A percentile compares a stretch with the other conserved stretches of the same genome.
These are phyloP conservation scores for Megalopta genalis DNA, from an alignment of 1,140 invertebrate species.

Conservation along the genomic window DNA sequence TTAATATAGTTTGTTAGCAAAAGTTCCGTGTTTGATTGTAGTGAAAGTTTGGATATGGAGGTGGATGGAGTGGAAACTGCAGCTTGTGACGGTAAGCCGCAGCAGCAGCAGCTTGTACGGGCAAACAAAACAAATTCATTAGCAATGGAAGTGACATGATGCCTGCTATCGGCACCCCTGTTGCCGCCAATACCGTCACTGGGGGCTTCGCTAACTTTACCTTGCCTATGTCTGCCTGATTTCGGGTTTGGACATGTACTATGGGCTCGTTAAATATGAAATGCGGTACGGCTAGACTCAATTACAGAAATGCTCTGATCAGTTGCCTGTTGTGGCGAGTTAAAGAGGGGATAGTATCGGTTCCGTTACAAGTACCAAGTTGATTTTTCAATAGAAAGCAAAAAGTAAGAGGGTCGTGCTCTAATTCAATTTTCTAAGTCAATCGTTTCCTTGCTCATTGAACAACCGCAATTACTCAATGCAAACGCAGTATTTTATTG, in stretches of 20 bases:
- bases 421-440: slow-evolving; percentile 40
- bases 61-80: slow-evolving; percentile 75
- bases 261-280: slow-evolving; percentile 55
- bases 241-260: slow-evolving; percentile 33
- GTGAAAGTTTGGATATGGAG: slow-evolving; percentile 78
- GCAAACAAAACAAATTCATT: slow-evolving; percentile 78
- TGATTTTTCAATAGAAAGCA: slow-evolving; percentile 21
- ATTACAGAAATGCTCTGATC: slow-evolving; percentile 59
- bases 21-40: slow-evolving; percentile 59
- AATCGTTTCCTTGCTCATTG: slow-evolving; percentile 56
- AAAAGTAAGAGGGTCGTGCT: not conserved
- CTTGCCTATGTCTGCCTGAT: slow-evolving; percentile 66
- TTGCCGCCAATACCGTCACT: slow-evolving; percentile 76
- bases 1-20: not conserved
- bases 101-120: slow-evolving; percentile 75
- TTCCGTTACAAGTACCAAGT: slow-evolving; percentile 51
- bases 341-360: slow-evolving; percentile 37
- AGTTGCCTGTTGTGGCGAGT: slow-evolving; percentile 51
- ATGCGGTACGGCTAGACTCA: slow-evolving; percentile 66
- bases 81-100: slow-evolving; percentile 73
- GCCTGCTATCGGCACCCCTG: slow-evolving; percentile 78
- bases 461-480: slow-evolving; percentile 31
- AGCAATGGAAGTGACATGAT: slow-evolving; percentile 80
- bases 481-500: slow-evolving; percentile 12
- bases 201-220: slow-evolving; percentile 78